Conservation (phyloP, 2,113 vertebrate species). For the Corythornis vintsioides region DNA sequence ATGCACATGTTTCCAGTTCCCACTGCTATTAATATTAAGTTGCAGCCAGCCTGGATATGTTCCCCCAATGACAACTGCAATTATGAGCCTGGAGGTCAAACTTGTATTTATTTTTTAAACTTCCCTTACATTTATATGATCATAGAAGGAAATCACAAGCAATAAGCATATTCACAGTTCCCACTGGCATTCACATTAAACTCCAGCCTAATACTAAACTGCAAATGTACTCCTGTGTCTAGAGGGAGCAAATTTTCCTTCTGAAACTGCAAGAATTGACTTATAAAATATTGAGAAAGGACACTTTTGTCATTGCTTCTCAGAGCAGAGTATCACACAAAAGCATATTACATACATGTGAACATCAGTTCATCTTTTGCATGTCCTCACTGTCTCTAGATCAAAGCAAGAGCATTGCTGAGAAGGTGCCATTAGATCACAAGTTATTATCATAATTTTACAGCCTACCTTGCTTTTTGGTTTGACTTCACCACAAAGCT, state of each 20-base stretch:
- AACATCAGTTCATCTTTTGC: not conserved
- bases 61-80: not conserved
- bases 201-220: not conserved
- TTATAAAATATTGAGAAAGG: not conserved
- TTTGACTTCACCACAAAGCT: conserved; percentile 91
- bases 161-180: not conserved
- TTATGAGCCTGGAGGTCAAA: not conserved
- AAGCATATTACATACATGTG: not conserved
- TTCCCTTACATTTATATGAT: not conserved
- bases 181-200: not conserved
- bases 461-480: conserved; percentile 89
- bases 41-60: not conserved
- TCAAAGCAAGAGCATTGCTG: not conserved
- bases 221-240: not conserved
- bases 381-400: not conserved
- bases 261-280: not conserved
- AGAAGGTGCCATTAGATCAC: not conserved
- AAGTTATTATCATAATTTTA: not conserved
- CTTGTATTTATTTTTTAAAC: not conserved
- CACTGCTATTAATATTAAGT: not conserved
- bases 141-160: not conserved
- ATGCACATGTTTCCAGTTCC: not conserved
- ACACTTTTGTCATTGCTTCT: not conserved
- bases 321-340: not conserved
- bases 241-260: not conserved